Evolutionary conservation across 2,113 vertebrate species (phyloP), one percentile per base, ranked within the genome.

Genomic region (Silurus meridionalis): DNA sequence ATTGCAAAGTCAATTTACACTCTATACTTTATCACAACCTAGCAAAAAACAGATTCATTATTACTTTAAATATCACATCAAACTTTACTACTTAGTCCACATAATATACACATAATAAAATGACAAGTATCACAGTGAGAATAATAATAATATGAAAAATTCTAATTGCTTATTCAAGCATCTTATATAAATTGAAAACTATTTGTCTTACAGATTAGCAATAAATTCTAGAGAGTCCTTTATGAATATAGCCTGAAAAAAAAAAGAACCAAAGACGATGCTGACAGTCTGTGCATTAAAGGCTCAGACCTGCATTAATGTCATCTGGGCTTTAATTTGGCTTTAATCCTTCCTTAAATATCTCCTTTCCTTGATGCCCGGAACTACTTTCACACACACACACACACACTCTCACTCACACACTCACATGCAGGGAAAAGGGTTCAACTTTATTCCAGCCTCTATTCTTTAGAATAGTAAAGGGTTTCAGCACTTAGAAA

Each of bases 401-500:
- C 60, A 46, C 87, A 57, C 58, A 74, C 61, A 58, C 75, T 23
- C 58, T n/a, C 28, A 50, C 52, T 14, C 15, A 71, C 15, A 60
- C 60, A 69, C 37, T 1, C 23, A 46, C 14, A 84, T 53, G 2
- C 57, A 84, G 71, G 28, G n/a, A 67, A 86, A 81, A 64, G 67
- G 67, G 52, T 53, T 80, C 37, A 77, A 69, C 66, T 83, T 50
- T 67, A 80, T 60, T 80, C 21, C 77, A 50, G 71, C 53, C 74
- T 80, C 82, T 53, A 85, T 87, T 77, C 85, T 81, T 80, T 37
- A 66, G 79, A 81, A 79, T 48, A 81, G 58, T 58, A 61, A 83
- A 72, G 83, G 80, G 63, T 90, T 90, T 88, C 83, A 86, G 52
- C 85, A 60, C 15, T 89, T 85, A 63, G 67, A 37, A 86, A 85